These are phyloP conservation scores for Lamprotornis superbus DNA, from an alignment of 2,113 vertebrate species.

Conservation along the genomic window DNA sequence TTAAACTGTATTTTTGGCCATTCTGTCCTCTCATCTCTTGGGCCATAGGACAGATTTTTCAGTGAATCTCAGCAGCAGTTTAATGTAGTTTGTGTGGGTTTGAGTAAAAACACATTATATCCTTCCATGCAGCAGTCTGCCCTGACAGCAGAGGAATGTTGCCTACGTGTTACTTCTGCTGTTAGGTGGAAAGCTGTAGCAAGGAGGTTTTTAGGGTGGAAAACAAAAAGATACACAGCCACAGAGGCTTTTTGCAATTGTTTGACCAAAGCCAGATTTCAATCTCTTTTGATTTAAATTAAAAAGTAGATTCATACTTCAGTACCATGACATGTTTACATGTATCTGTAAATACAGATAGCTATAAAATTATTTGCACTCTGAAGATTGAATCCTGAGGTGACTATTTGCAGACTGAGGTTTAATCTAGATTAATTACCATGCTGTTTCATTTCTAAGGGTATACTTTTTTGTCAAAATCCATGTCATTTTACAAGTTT, in stretches of 20 bases:
- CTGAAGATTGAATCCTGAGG: not conserved
- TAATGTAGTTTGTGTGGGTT: not conserved
- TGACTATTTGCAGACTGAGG: not conserved
- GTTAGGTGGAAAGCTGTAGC: not conserved
- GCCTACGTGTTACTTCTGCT: not conserved
- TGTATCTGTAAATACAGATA: not conserved
- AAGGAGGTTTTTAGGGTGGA: not conserved
- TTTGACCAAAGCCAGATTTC: not conserved
- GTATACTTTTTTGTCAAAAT: not conserved
- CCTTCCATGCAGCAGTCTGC: not conserved
- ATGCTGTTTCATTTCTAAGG: not conserved
- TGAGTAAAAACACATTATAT: fast-evolving
- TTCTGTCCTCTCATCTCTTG: not conserved
- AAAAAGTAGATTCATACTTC: not conserved
- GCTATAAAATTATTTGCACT: not conserved
- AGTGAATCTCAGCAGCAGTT: not conserved
- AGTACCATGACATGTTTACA: not conserved
- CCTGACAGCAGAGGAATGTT: fast-evolving
- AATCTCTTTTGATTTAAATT: not conserved
- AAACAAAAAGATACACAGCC: not conserved
- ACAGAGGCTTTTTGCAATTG: not conserved
- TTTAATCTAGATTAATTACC: not conserved
- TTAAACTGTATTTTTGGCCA: not conserved
- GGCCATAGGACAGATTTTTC: not conserved
- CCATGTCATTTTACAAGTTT: not conserved